phyloP scores from a whole-genome alignment of 2,888 invertebrate species.

The Carpatolechia fugitivella region DNA sequence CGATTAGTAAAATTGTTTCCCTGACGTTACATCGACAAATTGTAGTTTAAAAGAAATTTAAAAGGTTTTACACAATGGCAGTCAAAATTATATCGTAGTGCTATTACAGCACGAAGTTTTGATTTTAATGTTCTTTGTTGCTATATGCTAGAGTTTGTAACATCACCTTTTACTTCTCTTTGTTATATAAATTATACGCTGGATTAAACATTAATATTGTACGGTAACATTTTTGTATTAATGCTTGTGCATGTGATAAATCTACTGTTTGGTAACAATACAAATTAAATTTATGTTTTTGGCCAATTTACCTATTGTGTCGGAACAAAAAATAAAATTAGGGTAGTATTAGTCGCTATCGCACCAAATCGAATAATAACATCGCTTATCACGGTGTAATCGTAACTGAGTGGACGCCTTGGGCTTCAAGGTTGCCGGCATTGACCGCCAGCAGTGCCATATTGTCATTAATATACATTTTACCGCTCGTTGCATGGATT shows the following conservation, averaged over 20 bases:
- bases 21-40: conserved; percentile 2
- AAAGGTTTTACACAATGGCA: conserved; percentile 1
- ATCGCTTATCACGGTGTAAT: conserved; percentile 23
- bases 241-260: no score
- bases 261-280: no score
- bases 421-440: conserved; percentile 43
- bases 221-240: no score
- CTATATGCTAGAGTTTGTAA: no score
- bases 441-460: conserved; percentile 32
- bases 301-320: neutral
- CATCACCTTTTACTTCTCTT: no score
- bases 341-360: conserved; percentile 19
- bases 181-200: no score
- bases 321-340: neutral
- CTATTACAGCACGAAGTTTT: neutral
- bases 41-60: conserved; percentile 4
- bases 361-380: conserved; percentile 18
- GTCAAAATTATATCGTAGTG: neutral
- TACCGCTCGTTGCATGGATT: conserved; percentile 39
- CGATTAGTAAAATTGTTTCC: neutral
- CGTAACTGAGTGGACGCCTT: conserved; percentile 20
- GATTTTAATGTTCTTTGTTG: neutral
- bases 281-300: no score
- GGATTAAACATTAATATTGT: no score
- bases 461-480: conserved; percentile 54